phyloP scores from a whole-genome alignment of 2,888 invertebrate species.

The Resseliella maxima region DNA sequence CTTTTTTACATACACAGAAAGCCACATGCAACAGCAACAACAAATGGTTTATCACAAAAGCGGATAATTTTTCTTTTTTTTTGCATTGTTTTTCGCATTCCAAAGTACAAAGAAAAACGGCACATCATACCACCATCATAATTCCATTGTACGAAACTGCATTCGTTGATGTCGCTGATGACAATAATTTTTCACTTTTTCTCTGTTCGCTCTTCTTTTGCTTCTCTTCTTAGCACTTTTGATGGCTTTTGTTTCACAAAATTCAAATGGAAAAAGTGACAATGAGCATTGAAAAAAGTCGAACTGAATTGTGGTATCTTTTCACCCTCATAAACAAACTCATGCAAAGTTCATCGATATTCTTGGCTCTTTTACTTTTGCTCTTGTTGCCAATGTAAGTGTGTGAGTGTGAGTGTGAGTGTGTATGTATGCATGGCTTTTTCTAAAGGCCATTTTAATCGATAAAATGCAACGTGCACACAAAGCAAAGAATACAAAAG shows the following conservation, averaged over 20 bases:
- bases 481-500: slow-evolving; percentile 53
- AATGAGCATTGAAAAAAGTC: slow-evolving; percentile 44
- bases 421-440: neutral
- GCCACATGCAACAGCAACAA: neutral
- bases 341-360: slow-evolving; percentile 51
- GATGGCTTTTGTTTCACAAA: slow-evolving; percentile 42
- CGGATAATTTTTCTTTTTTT: slow-evolving; percentile 52
- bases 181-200: no score
- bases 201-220: neutral
- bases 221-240: slow-evolving; percentile 34
- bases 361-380: neutral
- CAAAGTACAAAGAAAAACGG: slow-evolving; percentile 47
- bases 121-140: slow-evolving; percentile 49
- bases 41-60: neutral
- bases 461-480: slow-evolving; percentile 47
- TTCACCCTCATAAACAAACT: slow-evolving; percentile 46
- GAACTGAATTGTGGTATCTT: slow-evolving; percentile 45
- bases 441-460: slow-evolving; percentile 51
- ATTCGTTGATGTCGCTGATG: slow-evolving; percentile 42
- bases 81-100: slow-evolving; percentile 29
- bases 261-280: slow-evolving; percentile 28
- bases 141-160: slow-evolving; percentile 45
- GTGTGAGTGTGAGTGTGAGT: no score
- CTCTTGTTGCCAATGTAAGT: no score
- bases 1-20: neutral